Evolutionary conservation across 2,888 invertebrate genomes (phyloP).

Genomic region (Nomada flava): DNA sequence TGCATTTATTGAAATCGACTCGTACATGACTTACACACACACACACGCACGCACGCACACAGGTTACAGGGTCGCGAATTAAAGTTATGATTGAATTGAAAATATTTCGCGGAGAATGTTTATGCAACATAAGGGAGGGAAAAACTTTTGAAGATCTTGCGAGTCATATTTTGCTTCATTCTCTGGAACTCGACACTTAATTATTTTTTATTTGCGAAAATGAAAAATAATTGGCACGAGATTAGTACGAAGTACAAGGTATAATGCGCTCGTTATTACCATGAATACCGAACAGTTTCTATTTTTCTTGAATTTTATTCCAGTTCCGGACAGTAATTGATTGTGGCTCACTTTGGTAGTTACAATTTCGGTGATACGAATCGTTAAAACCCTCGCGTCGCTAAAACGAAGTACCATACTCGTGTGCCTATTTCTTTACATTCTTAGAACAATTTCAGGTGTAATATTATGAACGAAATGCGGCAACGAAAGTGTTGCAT

Average conservation of each 20-base stretch:
- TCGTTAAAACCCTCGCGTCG: slow-evolving; percentile 8
- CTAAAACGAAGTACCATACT: slow-evolving; percentile 10
- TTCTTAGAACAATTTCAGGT: background rate
- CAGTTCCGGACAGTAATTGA: too few relatives aligned
- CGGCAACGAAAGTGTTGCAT: background rate
- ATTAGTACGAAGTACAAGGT: too few relatives aligned
- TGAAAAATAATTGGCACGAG: too few relatives aligned
- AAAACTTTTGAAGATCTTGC: background rate
- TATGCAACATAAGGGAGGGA: background rate
- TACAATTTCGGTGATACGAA: slow-evolving; percentile 5
- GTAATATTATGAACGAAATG: background rate
- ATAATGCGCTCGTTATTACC: too few relatives aligned
- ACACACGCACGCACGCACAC: background rate
- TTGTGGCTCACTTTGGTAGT: background rate
- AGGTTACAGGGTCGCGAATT: slow-evolving; percentile 3
- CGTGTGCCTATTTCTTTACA: background rate
- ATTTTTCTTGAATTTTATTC: background rate
- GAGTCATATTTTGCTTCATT: too few relatives aligned
- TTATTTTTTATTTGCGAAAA: too few relatives aligned
- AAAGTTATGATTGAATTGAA: background rate
- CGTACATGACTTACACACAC: background rate
- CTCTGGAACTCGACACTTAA: too few relatives aligned
- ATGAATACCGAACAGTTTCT: too few relatives aligned
- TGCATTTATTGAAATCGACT: slow-evolving; percentile 40
- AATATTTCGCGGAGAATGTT: background rate